phyloP scores from a whole-genome alignment of 2,797 vertebrate species.

The Florisuga fusca region DNA sequence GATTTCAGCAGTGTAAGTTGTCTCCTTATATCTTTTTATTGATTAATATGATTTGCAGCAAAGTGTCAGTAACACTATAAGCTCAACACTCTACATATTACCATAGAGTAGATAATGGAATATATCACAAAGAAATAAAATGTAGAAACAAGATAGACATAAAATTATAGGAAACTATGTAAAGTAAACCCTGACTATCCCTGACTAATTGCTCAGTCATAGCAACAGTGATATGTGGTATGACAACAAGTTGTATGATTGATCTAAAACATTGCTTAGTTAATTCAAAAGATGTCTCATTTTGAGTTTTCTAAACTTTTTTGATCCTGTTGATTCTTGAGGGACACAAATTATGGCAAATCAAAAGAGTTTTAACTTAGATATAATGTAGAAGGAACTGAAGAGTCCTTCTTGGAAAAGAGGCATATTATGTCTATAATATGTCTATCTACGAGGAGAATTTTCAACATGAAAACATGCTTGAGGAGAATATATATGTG shows the following conservation, averaged over 20 bases:
- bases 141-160: not conserved
- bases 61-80: not conserved
- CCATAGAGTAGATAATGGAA: not conserved
- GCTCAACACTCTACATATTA: not conserved
- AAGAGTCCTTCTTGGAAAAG: not conserved
- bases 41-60: not conserved
- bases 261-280: not conserved
- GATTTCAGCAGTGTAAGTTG: not conserved
- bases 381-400: not conserved
- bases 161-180: not conserved
- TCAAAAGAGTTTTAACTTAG: not conserved
- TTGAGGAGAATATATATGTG: too few relatives aligned
- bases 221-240: not conserved
- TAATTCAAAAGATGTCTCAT: not conserved
- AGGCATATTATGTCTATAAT: not conserved
- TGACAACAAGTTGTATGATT: not conserved
- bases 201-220: not conserved
- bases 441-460: not conserved
- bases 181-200: not conserved
- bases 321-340: not conserved
- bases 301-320: not conserved
- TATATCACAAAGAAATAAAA: not conserved
- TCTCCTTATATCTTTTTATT: not conserved
- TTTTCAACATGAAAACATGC: not conserved
- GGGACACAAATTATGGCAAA: not conserved